Base-by-base conservation (phyloP, 2,113 vertebrate species). In the Anguilla rostrata region DNA sequence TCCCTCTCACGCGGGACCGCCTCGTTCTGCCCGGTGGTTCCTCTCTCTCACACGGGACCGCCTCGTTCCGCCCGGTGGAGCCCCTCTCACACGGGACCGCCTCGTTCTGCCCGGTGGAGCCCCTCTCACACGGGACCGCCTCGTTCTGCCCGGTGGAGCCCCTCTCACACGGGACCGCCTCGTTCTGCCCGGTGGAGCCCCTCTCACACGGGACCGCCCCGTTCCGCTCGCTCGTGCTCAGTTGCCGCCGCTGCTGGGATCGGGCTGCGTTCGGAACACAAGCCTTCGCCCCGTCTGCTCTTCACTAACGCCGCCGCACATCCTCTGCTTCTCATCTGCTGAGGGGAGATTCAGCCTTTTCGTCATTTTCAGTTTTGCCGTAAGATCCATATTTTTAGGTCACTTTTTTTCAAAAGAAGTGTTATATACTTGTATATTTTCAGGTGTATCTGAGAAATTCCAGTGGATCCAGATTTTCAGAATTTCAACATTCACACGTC, bases 401-500 rank as follows among this genome's bases (percentile, higher is more conserved):
- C 41, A 79, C 34, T 39, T 83, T 88, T 49, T 49, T 79, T n/a
- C 20, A 66, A 41, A 86, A 49, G 26, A 49, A 53, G 84, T 22
- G 39, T 80, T 39, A 49, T 56, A 39, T 18, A n/a, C 40, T 34
- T 86, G 41, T 82, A 83, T 43, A 85, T 43, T 46, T 79, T 29
- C 39, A 85, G 34, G 39, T 53, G 34, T 53, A 57, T 86, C 63
- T 26, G 56, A 60, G 49, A 85, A 39, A 83, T 86, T 83, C 43
- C 83, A 66, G 40, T 40, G 85, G 81, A 87, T 82, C 83, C 39
- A 16, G 83, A 43, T 82, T 84, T 78, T 88, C 39, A 40, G 63
- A 85, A 75, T 39, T 81, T 41, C 66, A 57, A 26, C 39, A 84
- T 88, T 85, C 34, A 88, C 90, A 79, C 39, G 86, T 85, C 82